Percentiles rank a stretch among this genome's conserved stretches.
phyloP scores from a whole-genome alignment of 1,140 invertebrate species.

The Leucophenga varia region DNA sequence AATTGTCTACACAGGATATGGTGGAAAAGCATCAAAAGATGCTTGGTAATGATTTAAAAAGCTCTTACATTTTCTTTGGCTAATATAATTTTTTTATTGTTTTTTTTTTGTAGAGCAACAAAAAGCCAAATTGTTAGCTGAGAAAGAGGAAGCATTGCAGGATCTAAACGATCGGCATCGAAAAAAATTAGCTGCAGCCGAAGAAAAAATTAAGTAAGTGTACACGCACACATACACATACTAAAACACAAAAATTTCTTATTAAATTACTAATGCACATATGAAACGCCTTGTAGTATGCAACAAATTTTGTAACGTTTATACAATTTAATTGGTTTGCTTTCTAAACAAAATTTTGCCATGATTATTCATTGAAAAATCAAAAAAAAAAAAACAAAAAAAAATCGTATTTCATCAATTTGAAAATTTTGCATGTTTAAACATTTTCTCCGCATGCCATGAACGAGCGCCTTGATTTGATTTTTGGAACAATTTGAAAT shows the following conservation, averaged over 20 bases:
- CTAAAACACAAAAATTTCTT: too few species aligned
- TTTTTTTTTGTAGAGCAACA: slow-evolving; percentile 55
- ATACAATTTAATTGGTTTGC: neutral
- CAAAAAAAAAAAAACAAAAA: too few species aligned
- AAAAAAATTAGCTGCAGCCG: slow-evolving; percentile 58
- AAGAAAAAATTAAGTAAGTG: slow-evolving; percentile 55
- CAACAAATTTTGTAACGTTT: too few species aligned
- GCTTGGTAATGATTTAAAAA: slow-evolving; percentile 61
- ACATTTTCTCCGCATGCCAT: too few species aligned
- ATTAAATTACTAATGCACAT: too few species aligned
- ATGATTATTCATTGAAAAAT: too few species aligned
- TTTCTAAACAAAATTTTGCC: too few species aligned
- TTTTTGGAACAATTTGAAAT: too few species aligned
- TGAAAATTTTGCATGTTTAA: too few species aligned
- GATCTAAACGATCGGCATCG: slow-evolving; percentile 59
- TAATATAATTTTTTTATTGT: neutral
- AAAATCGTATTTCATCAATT: too few species aligned
- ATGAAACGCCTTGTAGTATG: too few species aligned
- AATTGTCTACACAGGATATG: slow-evolving; percentile 59
- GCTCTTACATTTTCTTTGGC: neutral
- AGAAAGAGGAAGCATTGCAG: slow-evolving; percentile 60
- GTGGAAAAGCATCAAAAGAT: slow-evolving; percentile 61
- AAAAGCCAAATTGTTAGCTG: slow-evolving; percentile 60
- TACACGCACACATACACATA: neutral
- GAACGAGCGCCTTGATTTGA: too few species aligned